Base-by-base conservation (phyloP, 2,113 vertebrate species). In the Eptatretus burgeri region DNA sequence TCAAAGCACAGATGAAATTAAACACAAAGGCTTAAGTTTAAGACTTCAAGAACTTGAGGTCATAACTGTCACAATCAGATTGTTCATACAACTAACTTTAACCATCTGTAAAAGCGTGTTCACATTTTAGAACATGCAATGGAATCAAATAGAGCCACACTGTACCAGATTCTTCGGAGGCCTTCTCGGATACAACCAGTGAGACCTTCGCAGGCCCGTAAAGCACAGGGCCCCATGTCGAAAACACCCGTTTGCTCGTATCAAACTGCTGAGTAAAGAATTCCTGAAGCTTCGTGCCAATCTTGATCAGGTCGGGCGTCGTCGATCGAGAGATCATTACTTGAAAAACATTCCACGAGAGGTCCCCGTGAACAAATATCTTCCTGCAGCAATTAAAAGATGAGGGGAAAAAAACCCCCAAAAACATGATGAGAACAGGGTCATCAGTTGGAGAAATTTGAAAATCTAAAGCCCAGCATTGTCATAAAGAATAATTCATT, bases 261-360 rank as follows among this genome's bases (percentile, higher is more conserved):
- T 98, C 91, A 69, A 98, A 98, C 70, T 98, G 91, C 70, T 94
- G 87, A 52, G 91, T 98, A 70, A 98, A 98, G 74, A 98, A 98
- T 75, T 98, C 91, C 73, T 98, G 91, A 53, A 98, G 81, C 71
- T 98, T 98, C 91, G 94, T 93, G 75, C 87, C 87, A 65, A 98
- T 98, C 79, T 95, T 95, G 73, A 98, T 94, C 67, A 98, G 80
- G 75, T 98, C 91, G 62, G 91, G 91, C 0, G 91, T 98, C 52
- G 91, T 95, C 1, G 87, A 94, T 73, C 91, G 80, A 51, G 91
- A 98, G 75, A 98, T 98, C 77, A 98, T 98, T 67, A 98, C 91
- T 79, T 98, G 91, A 74, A 98, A 98, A 70, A 94, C 91, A 77
- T 95, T 88, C 91, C 91, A 98, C 71, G 94, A 86, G 73, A 98